These are phyloP conservation scores for Pardosa pseudoannulata DNA, from an alignment of 2,888 invertebrate species.

Conservation along the genomic window DNA sequence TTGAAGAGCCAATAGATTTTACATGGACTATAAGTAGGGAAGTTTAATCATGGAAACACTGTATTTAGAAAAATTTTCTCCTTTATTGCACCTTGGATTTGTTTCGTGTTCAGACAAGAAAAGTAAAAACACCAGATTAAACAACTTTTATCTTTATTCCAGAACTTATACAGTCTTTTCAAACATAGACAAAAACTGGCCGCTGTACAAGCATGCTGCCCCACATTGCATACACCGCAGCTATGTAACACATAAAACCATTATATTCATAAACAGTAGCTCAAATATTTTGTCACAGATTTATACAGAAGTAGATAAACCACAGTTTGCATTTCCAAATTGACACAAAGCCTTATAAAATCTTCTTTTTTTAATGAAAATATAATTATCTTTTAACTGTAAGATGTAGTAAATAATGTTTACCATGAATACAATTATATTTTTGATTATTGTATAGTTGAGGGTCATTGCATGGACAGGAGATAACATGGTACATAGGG, in stretches of 20 bases:
- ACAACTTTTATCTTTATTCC: slow-evolving; percentile 40
- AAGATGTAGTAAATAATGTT: no score
- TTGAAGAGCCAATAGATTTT: no score
- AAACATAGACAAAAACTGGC: slow-evolving; percentile 45
- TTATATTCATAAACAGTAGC: slow-evolving; percentile 24
- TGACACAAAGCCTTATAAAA: background rate
- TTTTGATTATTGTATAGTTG: no score
- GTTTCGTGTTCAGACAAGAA: no score
- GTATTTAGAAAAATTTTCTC: no score
- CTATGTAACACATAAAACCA: background rate
- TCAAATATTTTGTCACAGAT: background rate
- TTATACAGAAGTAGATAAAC: background rate
- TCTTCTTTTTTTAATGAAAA: slow-evolving; percentile 2
- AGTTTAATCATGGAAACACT: no score
- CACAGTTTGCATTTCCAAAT: background rate
- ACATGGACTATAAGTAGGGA: no score
- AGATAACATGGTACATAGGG: no score
- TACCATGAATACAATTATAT: no score
- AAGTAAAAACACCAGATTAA: slow-evolving; percentile 26
- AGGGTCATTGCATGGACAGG: no score
- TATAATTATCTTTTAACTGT: background rate
- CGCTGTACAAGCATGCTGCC: slow-evolving; percentile 47
- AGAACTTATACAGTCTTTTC: slow-evolving; percentile 35
- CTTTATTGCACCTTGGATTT: no score
- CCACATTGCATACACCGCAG: background rate